phyloP scores from a whole-genome alignment of 1,140 invertebrate genomes.

The Scaptomyza hsui region DNA sequence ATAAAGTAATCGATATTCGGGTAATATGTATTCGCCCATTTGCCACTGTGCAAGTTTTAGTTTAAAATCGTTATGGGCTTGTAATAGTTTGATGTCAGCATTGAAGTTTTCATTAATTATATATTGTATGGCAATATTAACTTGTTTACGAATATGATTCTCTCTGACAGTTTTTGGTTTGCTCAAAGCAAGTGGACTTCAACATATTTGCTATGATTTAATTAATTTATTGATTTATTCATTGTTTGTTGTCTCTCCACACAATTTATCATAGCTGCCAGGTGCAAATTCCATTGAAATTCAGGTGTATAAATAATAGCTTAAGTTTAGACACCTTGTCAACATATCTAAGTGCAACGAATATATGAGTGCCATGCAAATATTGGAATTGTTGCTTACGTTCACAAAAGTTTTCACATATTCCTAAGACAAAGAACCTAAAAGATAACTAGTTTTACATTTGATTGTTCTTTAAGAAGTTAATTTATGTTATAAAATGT shows the following conservation, averaged over 20 bases:
- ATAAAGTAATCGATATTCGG: conserved; percentile 31
- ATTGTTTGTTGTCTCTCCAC: not conserved
- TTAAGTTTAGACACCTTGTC: not conserved
- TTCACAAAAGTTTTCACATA: too few relatives aligned
- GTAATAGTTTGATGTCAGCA: not conserved
- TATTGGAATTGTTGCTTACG: too few relatives aligned
- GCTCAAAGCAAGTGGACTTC: not conserved
- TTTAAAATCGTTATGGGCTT: not conserved
- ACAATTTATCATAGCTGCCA: not conserved
- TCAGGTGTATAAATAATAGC: too few relatives aligned
- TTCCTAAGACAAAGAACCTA: too few relatives aligned
- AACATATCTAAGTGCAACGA: not conserved
- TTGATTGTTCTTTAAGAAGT: too few relatives aligned
- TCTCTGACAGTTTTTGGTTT: too few relatives aligned
- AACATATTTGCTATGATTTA: not conserved
- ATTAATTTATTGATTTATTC: not conserved
- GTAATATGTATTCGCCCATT: conserved; percentile 10
- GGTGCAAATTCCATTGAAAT: not conserved
- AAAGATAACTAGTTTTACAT: too few relatives aligned
- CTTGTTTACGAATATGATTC: too few relatives aligned
- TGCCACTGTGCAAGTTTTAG: not conserved
- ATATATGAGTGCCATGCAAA: too few relatives aligned
- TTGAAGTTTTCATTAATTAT: not conserved
- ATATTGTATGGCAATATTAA: not conserved
- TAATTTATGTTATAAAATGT: too few relatives aligned